Evolutionary conservation across 2,888 invertebrate genomes (phyloP), one percentile per base, ranked within the genome.

Genomic region (Hetaerina titia): DNA sequence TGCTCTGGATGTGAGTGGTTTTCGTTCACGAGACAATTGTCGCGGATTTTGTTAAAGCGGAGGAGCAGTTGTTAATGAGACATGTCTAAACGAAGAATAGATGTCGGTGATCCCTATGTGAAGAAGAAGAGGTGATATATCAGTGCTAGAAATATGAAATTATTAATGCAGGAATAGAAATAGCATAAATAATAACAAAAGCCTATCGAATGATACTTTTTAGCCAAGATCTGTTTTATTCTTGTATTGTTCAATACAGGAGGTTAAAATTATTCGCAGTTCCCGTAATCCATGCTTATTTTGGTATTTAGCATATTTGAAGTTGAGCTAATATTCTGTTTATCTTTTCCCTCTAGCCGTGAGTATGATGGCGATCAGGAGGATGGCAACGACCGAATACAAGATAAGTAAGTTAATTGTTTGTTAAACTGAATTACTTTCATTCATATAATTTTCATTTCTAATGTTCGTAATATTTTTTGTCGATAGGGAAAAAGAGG

Each of bases 71-170:
- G 56, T 92, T 56, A 13, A 69, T 74, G n/a, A 89, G 96, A 95
- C 95, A 98, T 98, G 98, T 98, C 98, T 90, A 98, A 98, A 97
- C 97, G 98, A 96, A 97, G 98, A 96, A 98, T 99, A 96, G 99
- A 98, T 97, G 98, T 98, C 95, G 97, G 98, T 96, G 98, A 98
- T 96, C 98, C 98, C 7, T 98, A 98, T 96, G 97, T 98, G 95
- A 98, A 98, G 97, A 90, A 90, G 90, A 74, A 95, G 74, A 90
- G 89, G 90, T 90, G 69, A 45, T 69, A 69, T 95, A 25, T 63
- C 45, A 64, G 22, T 57, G 13, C 89, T 58, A 94, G 89, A n/a
- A 7, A 56, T 81, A 25, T 63, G 22, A 15, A 31, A 9, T 31
- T 58, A 60, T 25, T 4, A 22, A 2, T n/a, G 56, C 60, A 9